A percentile compares a stretch with the other conserved stretches of the same genome.
These are phyloP conservation scores for Ophion slaviceki DNA, from an alignment of 2,888 invertebrate species.

Conservation along the genomic window DNA sequence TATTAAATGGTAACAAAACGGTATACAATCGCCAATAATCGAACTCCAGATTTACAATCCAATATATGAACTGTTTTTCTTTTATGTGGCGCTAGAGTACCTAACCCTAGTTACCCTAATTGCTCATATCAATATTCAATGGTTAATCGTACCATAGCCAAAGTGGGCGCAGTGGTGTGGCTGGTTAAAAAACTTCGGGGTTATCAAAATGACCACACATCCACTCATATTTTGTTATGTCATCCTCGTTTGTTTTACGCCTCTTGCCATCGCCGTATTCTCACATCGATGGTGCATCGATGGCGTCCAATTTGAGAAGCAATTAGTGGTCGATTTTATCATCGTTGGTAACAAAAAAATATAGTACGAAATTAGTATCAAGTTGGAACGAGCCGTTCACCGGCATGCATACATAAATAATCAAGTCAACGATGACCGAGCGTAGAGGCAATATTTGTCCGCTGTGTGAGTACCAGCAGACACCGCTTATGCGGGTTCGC, in stretches of 20 bases:
- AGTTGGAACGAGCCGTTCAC: not conserved
- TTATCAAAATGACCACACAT: not conserved
- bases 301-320: not conserved
- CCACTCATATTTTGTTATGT: not conserved
- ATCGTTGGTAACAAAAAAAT: not conserved
- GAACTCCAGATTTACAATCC: too few species aligned
- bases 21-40: constrained; percentile 3
- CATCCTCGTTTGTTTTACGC: not conserved
- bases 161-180: not conserved
- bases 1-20: not conserved
- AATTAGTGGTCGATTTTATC: not conserved
- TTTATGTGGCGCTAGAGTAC: too few species aligned
- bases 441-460: constrained; percentile 15
- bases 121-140: too few species aligned
- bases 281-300: not conserved
- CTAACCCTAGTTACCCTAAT: too few species aligned
- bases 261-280: not conserved
- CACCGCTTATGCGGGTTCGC: not conserved
- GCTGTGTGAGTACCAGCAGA: not conserved
- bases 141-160: not conserved
- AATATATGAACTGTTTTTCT: too few species aligned
- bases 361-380: not conserved
- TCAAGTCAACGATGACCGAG: not conserved
- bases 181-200: not conserved
- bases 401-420: constrained; percentile 17